phyloP scores from a whole-genome alignment of 2,797 vertebrate species.

The Meda fulgida region DNA sequence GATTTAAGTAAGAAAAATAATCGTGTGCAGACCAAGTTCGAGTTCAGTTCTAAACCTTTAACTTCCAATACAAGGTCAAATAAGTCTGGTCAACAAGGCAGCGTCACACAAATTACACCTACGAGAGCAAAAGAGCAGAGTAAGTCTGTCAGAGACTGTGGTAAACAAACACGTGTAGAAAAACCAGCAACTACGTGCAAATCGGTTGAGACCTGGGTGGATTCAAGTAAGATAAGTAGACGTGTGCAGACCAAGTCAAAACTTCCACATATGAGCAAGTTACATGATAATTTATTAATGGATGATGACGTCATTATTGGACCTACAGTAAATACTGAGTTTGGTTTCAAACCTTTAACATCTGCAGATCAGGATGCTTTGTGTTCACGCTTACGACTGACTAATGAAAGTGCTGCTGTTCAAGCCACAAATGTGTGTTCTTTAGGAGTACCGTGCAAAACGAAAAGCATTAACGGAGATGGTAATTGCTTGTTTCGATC shows the following conservation, averaged over 20 bases:
- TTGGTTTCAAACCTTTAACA: background rate
- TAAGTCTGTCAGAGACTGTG: too few relatives aligned
- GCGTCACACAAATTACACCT: too few relatives aligned
- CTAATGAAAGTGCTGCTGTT: background rate
- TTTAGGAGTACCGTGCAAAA: constrained; percentile 4
- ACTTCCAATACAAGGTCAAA: too few relatives aligned
- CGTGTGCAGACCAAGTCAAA: background rate
- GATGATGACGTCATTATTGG: background rate
- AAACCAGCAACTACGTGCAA: background rate
- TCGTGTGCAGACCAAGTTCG: background rate
- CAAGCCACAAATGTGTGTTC: rapidly evolving
- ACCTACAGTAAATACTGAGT: background rate
- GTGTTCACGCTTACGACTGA: background rate
- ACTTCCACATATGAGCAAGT: rapidly evolving
- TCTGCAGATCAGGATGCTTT: background rate
- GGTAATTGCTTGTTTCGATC: too few relatives aligned
- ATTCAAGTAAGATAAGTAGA: background rate
- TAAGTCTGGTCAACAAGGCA: too few relatives aligned
- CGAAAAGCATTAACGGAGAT: background rate
- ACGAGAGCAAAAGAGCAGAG: too few relatives aligned
- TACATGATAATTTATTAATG: background rate
- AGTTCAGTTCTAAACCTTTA: too few relatives aligned
- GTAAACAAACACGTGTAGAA: too few relatives aligned
- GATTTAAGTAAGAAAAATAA: too few relatives aligned
- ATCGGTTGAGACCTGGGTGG: background rate